Evolutionary conservation across 1,140 invertebrate species (phyloP), one percentile per base, ranked within the genome.

Genomic region (Antheraea mylitta): DNA sequence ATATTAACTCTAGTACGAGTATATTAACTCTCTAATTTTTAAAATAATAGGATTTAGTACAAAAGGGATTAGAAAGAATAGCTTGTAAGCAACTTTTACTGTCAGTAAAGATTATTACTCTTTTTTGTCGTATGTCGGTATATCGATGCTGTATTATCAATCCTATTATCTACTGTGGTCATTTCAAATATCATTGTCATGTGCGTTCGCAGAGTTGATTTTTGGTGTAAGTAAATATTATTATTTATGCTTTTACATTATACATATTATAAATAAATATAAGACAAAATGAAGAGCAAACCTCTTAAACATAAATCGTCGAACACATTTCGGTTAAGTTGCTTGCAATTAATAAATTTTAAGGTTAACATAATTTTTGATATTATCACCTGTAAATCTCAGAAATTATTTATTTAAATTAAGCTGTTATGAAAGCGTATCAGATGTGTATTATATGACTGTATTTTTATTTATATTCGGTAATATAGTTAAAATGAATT

Each of bases 291-390:
- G 96, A 96, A 96, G 82, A 95, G 94, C 78, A 96, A 95, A 94
- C 95, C 96, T 37, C 92, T 93, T 38, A 95, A 96, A 73, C 96
- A 97, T 74, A 97, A 97, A 92, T 93, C 95, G 70, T 93, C 94
- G 5, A 98, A 97, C 82, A 96, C 95, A 10, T 97, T 97, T 92
- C 95, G 95, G 91, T 96, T 97, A 94, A 92, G 86, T 86, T 62
- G 13, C 64, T 38, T 42, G 16, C 19, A 7, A 22, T 19, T 53
- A 9, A 53, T 16, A 0, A 53, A 53, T n/a, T 42, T 42, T 42
- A 42, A 53, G 45, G 45, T 53, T 53, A 53, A 1, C 16, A 2
- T 53, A 16, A 13, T 6, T 13, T 53, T 53, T 53, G 11, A 0
- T 13, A 16, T n/a, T n/a, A 53, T 53, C 45, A 53, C 45, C 7